Percentiles rank a stretch among this genome's conserved stretches.
Conservation (phyloP, 1,140 invertebrate species). For the Chrysomallon squamiferum region DNA sequence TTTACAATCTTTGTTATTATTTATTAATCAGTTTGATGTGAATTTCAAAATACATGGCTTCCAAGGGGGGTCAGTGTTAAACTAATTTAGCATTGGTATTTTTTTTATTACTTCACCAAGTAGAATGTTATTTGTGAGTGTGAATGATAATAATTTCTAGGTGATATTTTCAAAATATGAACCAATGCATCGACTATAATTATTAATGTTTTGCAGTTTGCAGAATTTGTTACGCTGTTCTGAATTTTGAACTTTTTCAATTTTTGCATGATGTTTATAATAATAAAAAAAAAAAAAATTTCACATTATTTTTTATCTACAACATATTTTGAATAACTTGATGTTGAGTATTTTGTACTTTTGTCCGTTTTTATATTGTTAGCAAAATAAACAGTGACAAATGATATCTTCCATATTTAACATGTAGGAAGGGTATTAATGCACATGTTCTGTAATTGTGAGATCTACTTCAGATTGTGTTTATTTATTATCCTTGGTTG, state of each 20-base stretch:
- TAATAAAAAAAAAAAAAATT: slow-evolving; percentile 5
- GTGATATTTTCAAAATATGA: too few relatives aligned
- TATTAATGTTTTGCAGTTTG: slow-evolving; percentile 12
- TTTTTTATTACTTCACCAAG: too few relatives aligned
- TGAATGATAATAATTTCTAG: too few relatives aligned
- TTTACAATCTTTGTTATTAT: too few relatives aligned
- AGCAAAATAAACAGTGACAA: slow-evolving; percentile 3
- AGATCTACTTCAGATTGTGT: not conserved
- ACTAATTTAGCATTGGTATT: too few relatives aligned
- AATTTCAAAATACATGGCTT: too few relatives aligned
- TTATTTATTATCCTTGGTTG: slow-evolving; percentile 9
- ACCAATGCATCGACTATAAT: too few relatives aligned
- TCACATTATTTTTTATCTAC: slow-evolving; percentile 11
- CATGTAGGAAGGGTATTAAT: slow-evolving; percentile 11
- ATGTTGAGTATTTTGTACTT: slow-evolving; percentile 14
- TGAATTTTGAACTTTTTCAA: slow-evolving; percentile 12
- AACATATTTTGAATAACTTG: slow-evolving; percentile 3
- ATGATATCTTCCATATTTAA: slow-evolving; percentile 9
- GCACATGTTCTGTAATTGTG: not conserved
- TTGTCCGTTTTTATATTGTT: slow-evolving; percentile 9
- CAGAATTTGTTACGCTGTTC: slow-evolving; percentile 13
- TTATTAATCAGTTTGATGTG: too few relatives aligned
- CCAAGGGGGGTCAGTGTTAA: too few relatives aligned
- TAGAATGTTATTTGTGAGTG: too few relatives aligned
- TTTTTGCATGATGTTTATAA: slow-evolving; percentile 14